A percentile compares a stretch with the other conserved stretches of the same genome.
Conservation (phyloP, 2,888 invertebrate species). For the Oscheius sp. region DNA sequence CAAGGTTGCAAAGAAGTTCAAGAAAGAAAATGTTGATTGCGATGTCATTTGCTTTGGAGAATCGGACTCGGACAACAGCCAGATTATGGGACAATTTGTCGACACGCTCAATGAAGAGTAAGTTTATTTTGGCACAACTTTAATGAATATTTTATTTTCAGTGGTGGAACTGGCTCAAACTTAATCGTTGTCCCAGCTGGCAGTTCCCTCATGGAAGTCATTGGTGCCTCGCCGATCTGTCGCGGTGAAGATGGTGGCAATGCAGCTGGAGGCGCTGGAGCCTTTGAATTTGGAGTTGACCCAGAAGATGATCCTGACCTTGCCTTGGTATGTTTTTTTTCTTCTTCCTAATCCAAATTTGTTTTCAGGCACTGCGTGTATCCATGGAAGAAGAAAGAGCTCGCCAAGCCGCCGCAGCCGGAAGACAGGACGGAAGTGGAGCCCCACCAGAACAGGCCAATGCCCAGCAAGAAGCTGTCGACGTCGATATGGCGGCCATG, state of each 20-base stretch:
- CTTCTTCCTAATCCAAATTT: background rate
- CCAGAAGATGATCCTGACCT: slow-evolving; percentile 99
- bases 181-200: slow-evolving; percentile 95
- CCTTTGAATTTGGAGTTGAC: slow-evolving; percentile 89
- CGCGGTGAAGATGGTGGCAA: slow-evolving; percentile 86
- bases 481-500: slow-evolving; percentile 88
- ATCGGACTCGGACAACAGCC: slow-evolving; percentile 84
- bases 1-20: slow-evolving; percentile 93
- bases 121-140: slow-evolving; percentile 31
- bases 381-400: slow-evolving; percentile 77
- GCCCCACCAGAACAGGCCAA: slow-evolving; percentile 44
- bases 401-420: slow-evolving; percentile 74
- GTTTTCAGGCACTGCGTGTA: slow-evolving; percentile 76
- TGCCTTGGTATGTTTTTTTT: slow-evolving; percentile 80
- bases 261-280: slow-evolving; percentile 77
- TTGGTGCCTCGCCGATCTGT: slow-evolving; percentile 90
- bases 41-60: slow-evolving; percentile 98
- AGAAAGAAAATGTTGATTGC: slow-evolving; percentile 98
- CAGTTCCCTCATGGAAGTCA: slow-evolving; percentile 84
- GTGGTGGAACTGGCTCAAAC: slow-evolving; percentile 78
- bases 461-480: slow-evolving; percentile 67
- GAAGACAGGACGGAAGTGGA: slow-evolving; percentile 35
- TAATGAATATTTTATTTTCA: slow-evolving; percentile 13
- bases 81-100: slow-evolving; percentile 87
- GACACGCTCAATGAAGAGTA: slow-evolving; percentile 93